These are phyloP conservation scores for Bubo scandiacus DNA, from an alignment of 2,113 vertebrate species.

Conservation along the genomic window DNA sequence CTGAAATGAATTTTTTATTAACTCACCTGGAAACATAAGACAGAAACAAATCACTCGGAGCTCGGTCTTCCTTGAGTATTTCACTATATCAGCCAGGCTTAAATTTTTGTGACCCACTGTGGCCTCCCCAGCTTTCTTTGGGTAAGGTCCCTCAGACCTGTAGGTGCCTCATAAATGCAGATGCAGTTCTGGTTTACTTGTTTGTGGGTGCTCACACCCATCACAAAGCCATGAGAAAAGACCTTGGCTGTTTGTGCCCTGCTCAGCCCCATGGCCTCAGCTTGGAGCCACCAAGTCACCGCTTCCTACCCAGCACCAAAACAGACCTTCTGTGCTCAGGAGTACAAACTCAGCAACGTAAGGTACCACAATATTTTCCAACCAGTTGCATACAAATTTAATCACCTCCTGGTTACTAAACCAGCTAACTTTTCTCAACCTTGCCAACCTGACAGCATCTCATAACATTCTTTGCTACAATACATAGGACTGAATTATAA, in stretches of 20 bases:
- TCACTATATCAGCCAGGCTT: neutral
- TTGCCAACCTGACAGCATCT: neutral
- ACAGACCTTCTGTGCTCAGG: neutral
- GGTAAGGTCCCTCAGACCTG: neutral
- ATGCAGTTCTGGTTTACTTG: neutral
- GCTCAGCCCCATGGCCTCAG: neutral
- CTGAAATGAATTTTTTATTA: neutral
- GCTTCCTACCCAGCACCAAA: neutral
- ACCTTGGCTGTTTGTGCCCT: fast-evolving
- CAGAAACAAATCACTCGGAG: neutral
- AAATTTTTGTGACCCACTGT: fast-evolving
- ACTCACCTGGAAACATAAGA: neutral
- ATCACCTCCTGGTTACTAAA: neutral
- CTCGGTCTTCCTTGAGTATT: neutral
- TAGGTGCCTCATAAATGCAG: neutral
- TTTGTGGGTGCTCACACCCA: neutral
- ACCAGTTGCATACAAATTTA: neutral
- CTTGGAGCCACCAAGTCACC: neutral
- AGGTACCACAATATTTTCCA: fast-evolving
- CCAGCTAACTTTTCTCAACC: neutral
- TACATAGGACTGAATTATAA: neutral
- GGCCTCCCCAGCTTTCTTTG: neutral
- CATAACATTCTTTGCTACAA: neutral
- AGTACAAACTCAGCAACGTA: neutral
- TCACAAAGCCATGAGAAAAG: neutral